Evolutionary conservation across 2,888 invertebrate species (phyloP).

Genomic region (Ichneumon xanthorius): DNA sequence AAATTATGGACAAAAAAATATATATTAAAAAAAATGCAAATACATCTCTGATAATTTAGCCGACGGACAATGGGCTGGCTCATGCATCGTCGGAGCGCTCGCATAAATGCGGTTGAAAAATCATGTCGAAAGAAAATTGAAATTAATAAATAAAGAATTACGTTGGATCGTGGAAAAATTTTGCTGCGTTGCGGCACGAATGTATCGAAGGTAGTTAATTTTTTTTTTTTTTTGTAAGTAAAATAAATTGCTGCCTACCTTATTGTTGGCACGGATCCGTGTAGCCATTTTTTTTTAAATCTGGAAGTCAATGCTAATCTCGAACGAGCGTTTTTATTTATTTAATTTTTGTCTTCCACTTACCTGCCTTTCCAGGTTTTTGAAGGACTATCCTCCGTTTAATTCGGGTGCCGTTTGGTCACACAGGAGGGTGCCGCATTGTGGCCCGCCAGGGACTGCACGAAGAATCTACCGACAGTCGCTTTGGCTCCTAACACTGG

Average conservation of each 20-base stretch:
- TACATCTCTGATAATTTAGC: background rate
- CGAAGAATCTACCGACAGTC: background rate
- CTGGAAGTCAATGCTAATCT: background rate
- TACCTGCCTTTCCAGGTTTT: background rate
- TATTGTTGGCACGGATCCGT: too few species aligned
- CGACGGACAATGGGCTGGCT: too few species aligned
- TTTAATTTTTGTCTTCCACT: background rate
- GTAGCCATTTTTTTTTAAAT: background rate
- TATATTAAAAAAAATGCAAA: background rate
- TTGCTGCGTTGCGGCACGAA: too few species aligned
- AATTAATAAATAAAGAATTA: too few species aligned
- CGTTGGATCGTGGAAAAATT: too few species aligned
- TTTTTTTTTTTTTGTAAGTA: too few species aligned
- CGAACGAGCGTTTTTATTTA: background rate
- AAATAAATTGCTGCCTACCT: too few species aligned
- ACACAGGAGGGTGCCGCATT: conserved; percentile 68
- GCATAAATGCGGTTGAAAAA: background rate
- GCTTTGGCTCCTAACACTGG: background rate
- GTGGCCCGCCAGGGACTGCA: conserved; percentile 28
- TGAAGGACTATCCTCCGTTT: background rate
- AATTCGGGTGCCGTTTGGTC: conserved; percentile 57
- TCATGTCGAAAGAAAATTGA: too few species aligned
- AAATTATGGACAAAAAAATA: conserved; percentile 39
- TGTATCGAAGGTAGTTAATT: too few species aligned
- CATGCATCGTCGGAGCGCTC: too few species aligned